phyloP scores from a whole-genome alignment of 2,113 vertebrate species.

The Platysteira castanea region DNA sequence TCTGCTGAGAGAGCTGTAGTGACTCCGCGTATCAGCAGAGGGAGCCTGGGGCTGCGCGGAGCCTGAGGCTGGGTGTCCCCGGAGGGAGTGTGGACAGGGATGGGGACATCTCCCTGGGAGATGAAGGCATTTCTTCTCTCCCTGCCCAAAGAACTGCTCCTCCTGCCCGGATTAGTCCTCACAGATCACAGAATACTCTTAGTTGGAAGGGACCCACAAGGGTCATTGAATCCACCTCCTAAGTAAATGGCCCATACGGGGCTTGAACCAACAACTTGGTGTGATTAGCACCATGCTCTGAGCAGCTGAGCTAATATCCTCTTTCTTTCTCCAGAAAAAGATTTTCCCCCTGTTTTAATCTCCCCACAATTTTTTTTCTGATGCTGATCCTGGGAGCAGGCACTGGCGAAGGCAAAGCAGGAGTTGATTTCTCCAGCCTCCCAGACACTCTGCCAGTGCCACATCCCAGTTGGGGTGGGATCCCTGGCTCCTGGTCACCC shows the following conservation, averaged over 20 bases:
- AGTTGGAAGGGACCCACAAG: not conserved
- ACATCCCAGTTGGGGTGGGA: not conserved
- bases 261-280: not conserved
- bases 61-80: not conserved
- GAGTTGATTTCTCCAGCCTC: not conserved
- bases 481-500: not conserved
- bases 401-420: not conserved
- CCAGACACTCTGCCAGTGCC: rapidly evolving
- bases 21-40: constrained; percentile 30
- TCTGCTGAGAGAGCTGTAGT: constrained; percentile 19
- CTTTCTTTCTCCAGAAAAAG: not conserved
- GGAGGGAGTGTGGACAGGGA: not conserved
- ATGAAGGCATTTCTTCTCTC: not conserved
- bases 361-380: not conserved
- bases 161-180: not conserved
- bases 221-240: not conserved
- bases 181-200: not conserved
- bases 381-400: not conserved
- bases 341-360: not conserved
- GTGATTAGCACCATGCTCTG: not conserved
- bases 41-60: constrained; percentile 5
- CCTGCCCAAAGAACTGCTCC: not conserved
- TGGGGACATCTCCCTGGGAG: not conserved
- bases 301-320: not conserved
- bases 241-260: not conserved